Evolutionary conservation across 2,113 vertebrate genomes (phyloP), one percentile per base, ranked within the genome.

Genomic region (Myiopsitta monachus): DNA sequence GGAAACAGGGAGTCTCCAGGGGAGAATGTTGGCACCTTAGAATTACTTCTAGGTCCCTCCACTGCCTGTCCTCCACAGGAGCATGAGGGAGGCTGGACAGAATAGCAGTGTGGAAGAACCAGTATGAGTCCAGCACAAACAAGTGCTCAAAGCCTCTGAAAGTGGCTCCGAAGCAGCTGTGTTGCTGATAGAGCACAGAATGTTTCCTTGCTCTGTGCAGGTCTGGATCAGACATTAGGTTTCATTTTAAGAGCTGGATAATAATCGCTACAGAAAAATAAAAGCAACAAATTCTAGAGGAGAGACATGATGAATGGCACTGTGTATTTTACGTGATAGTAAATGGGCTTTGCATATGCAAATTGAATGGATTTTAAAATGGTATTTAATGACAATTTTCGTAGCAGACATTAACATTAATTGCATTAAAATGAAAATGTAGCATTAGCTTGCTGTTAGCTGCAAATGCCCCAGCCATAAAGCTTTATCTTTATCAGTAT

Each of bases 291-390:
- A 95, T 96, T 94, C 91, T 43, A 44, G 88, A 92, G 84, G 61
- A 83, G 69, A 85, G 96, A 87, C 75, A 28, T 98, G 98, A 98
- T 96, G 91, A 92, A 98, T n/a, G 3, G 83, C 96, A 4, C 14
- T 3, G 41, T 80, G 28, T 88, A 98, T 98, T 96, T 94, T 88
- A 95, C 87, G 26, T 95, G 97, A 98, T 97, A 94, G 97, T 91
- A 97, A 98, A 98, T 98, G 98, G 98, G 97, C 96, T 98, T 96
- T 97, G 97, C 98, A 96, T 98, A 98, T 98, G 98, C 97, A 98
- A 98, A 98, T 98, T 98, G 98, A 98, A 98, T 98, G 98, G 97
- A 98, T 98, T 98, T 98, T 98, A 98, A 98, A 98, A 98, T 98
- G 98, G 98, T 98, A 98, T 98, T 98, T 98, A 98, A 98, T 98